Conservation (phyloP, 2,888 invertebrate species). For the Aethes cnicana region DNA sequence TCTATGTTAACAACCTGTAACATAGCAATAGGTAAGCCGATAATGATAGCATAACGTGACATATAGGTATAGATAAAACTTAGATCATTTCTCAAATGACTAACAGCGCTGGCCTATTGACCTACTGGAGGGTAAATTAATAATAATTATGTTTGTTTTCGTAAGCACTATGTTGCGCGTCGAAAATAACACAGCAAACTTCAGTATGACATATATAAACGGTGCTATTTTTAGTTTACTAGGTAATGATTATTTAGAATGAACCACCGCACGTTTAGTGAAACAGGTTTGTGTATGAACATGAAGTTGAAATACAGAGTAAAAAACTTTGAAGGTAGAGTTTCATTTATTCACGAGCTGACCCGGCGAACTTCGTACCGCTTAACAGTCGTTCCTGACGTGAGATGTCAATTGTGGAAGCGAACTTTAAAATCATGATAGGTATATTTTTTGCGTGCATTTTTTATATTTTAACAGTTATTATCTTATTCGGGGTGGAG, state of each 20-base stretch:
- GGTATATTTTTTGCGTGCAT: no score
- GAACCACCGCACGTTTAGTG: neutral
- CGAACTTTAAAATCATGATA: no score
- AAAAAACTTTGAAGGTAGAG: no score
- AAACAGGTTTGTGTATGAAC: neutral
- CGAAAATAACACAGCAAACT: slow-evolving; percentile 11
- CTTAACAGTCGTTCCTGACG: no score
- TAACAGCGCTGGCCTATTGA: slow-evolving; percentile 45
- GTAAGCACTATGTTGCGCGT: slow-evolving; percentile 8
- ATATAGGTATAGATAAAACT: slow-evolving; percentile 1
- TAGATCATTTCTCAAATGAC: slow-evolving; percentile 16
- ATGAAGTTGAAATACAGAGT: no score
- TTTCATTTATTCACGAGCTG: no score
- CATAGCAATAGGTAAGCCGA: no score
- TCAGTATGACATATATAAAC: slow-evolving; percentile 23
- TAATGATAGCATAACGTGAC: neutral
- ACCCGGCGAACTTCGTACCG: no score
- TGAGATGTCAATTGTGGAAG: no score
- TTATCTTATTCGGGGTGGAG: no score
- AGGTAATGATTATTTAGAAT: slow-evolving; percentile 12
- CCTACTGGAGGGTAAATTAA: slow-evolving; percentile 32
- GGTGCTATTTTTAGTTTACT: slow-evolving; percentile 19
- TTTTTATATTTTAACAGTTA: no score
- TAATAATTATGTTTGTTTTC: slow-evolving; percentile 30
- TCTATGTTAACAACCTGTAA: no score